Conservation (phyloP, 2,797 vertebrate genomes). For the Diplodus puntazzo region DNA sequence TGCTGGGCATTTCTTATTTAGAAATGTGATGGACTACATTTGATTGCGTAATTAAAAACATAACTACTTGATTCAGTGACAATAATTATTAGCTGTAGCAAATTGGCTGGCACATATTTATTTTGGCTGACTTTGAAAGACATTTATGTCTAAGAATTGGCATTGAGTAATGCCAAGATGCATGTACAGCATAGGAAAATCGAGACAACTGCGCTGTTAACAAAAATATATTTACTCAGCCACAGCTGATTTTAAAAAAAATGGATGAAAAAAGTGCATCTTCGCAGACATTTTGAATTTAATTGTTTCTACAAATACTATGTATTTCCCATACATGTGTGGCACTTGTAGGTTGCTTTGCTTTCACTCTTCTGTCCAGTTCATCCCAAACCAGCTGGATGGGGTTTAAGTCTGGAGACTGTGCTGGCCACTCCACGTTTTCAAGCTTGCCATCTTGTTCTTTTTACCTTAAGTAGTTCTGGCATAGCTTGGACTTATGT, state of each 20-base stretch:
- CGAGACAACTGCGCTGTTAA: not conserved
- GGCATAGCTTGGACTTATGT: no score
- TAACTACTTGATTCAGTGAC: constrained; percentile 2
- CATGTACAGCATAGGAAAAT: not conserved
- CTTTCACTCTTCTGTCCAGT: no score
- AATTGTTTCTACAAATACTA: no score
- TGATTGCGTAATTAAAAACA: constrained; percentile 5
- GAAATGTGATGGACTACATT: not conserved
- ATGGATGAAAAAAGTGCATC: not conserved
- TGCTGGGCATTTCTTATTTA: not conserved
- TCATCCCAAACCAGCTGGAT: no score
- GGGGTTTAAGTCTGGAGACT: no score
- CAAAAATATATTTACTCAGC: not conserved
- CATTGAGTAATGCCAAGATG: not conserved
- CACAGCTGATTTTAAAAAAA: not conserved
- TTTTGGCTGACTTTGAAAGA: constrained; percentile 6
- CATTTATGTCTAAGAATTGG: not conserved
- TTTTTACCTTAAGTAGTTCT: no score
- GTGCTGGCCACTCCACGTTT: no score
- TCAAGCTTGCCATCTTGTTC: no score
- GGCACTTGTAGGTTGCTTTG: no score
- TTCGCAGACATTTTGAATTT: no score
- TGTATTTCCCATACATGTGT: no score
- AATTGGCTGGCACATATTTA: constrained; percentile 6
- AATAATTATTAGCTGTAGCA: not conserved